A percentile compares a stretch with the other conserved stretches of the same genome.
These are phyloP conservation scores for zebrafish (Danio rerio) DNA, from an alignment of 2,113 vertebrate species.

Conservation along the genomic window DNA sequence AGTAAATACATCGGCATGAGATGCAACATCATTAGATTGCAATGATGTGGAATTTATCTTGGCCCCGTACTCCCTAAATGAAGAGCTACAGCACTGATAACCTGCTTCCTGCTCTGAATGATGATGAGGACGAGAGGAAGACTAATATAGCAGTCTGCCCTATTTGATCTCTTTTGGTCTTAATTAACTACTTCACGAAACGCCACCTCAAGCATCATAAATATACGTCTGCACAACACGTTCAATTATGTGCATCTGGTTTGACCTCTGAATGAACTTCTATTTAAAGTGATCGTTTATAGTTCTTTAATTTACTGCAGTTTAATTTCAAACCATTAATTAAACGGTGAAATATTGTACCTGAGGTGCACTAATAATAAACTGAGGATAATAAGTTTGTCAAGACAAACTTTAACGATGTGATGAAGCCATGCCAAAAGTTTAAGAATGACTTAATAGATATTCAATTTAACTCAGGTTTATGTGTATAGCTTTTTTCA, in stretches of 20 bases:
- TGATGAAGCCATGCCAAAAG: not conserved
- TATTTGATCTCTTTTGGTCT: constrained; percentile 23
- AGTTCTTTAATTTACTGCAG: not conserved
- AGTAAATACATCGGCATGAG: constrained; percentile 7
- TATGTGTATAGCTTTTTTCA: no score
- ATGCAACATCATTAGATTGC: constrained; percentile 37
- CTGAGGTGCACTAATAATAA: not conserved
- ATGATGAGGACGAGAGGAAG: constrained; percentile 37
- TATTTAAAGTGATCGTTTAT: constrained; percentile 23
- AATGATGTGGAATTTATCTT: constrained; percentile 48
- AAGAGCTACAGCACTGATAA: constrained; percentile 34
- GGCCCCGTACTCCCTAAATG: constrained; percentile 53
- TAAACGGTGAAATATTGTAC: constrained; percentile 1
- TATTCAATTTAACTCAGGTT: no score
- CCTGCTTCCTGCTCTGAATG: constrained; percentile 38
- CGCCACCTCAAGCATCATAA: constrained; percentile 27
- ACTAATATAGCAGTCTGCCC: constrained; percentile 46
- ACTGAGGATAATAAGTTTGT: not conserved
- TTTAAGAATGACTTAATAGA: not conserved
- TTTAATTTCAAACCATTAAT: constrained; percentile 24
- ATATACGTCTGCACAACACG: constrained; percentile 12
- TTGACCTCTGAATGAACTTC: constrained; percentile 2
- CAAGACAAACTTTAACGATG: not conserved
- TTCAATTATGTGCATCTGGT: constrained; percentile 29
- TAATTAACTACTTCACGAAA: not conserved